phyloP scores from a whole-genome alignment of 2,113 vertebrate genomes.

The Meleagris gallopavo region DNA sequence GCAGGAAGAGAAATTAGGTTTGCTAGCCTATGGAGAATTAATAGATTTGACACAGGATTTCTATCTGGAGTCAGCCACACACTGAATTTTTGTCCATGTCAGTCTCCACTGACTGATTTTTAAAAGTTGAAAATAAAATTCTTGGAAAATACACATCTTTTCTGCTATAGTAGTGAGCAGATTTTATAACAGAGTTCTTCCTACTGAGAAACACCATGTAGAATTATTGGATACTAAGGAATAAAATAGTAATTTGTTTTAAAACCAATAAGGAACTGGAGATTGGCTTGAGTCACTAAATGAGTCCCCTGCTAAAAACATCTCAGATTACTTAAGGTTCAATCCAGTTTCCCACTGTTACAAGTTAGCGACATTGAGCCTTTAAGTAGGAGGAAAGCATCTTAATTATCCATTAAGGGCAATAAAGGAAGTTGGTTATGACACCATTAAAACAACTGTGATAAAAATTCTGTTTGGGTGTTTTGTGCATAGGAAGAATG shows the following conservation, averaged over 20 bases:
- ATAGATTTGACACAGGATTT: background rate
- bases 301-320: background rate
- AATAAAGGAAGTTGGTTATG: constrained; percentile 60
- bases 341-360: constrained; percentile 1
- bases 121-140: background rate
- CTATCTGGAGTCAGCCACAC: background rate
- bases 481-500: background rate
- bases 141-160: background rate
- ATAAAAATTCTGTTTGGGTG: constrained; percentile 33
- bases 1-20: background rate
- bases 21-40: background rate
- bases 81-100: background rate
- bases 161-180: background rate
- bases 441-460: constrained; percentile 35
- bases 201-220: background rate
- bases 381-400: constrained; percentile 42
- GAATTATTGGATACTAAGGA: background rate
- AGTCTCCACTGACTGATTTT: background rate
- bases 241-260: background rate
- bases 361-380: background rate
- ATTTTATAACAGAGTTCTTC: background rate
- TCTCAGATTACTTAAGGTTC: constrained; percentile 12
- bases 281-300: background rate
- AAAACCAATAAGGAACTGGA: background rate
- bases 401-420: constrained; percentile 45